Conservation (phyloP, 2,797 vertebrate genomes). For the Chanos chanos region DNA sequence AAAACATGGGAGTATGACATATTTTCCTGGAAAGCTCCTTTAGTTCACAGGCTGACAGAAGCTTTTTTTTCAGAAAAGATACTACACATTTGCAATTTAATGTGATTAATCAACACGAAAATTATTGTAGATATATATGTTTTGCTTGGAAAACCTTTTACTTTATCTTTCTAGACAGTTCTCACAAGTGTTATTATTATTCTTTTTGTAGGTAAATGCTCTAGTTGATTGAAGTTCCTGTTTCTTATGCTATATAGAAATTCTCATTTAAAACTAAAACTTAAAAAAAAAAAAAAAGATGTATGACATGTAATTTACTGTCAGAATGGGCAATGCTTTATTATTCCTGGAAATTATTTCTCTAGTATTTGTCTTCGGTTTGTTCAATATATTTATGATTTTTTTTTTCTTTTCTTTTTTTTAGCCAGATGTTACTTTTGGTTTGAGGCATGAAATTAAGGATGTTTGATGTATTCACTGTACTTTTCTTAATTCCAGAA, state of each 20-base stretch:
- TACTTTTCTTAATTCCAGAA: conserved; percentile 6
- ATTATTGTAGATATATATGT: too few relatives aligned
- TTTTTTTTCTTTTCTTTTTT: background rate
- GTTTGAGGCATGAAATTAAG: conserved; percentile 17
- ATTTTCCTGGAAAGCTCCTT: too few relatives aligned
- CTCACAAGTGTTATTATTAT: too few relatives aligned
- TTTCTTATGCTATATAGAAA: conserved; percentile 44
- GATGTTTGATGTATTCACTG: conserved; percentile 24
- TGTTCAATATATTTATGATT: conserved; percentile 10
- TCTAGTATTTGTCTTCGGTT: conserved; percentile 36
- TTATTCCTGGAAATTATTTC: conserved; percentile 25
- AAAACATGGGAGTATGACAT: too few relatives aligned
- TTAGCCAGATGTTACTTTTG: conserved; percentile 11
- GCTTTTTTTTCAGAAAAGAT: too few relatives aligned
- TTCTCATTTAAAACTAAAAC: conserved; percentile 31
- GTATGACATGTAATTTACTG: conserved; percentile 42
- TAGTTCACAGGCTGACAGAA: too few relatives aligned
- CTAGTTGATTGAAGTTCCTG: conserved; percentile 41
- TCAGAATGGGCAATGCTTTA: conserved; percentile 28
- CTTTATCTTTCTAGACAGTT: too few relatives aligned
- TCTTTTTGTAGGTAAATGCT: too few relatives aligned
- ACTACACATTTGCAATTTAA: too few relatives aligned
- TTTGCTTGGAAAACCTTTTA: too few relatives aligned
- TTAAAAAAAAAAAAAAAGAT: conserved; percentile 33
- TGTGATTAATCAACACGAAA: too few relatives aligned